These are phyloP conservation scores for Clivina fossor DNA, from an alignment of 2,888 invertebrate genomes.

Conservation along the genomic window DNA sequence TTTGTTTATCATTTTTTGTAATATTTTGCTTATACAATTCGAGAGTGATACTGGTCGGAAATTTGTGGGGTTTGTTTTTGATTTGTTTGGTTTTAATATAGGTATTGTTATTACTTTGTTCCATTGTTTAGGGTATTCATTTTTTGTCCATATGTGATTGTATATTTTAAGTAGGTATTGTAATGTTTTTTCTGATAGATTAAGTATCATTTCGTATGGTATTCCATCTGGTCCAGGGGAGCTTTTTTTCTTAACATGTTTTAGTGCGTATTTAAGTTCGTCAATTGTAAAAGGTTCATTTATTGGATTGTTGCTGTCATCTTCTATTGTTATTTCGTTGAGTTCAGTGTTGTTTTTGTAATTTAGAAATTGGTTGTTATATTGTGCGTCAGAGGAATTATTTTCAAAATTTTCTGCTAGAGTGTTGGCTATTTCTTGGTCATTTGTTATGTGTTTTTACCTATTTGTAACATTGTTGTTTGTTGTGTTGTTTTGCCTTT, in stretches of 20 bases:
- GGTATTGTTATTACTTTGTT: conserved; percentile 2
- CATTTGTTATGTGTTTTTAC: neutral
- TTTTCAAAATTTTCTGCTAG: neutral
- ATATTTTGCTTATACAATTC: conserved; percentile 3
- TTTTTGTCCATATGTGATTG: neutral
- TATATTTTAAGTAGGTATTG: conserved; percentile 4
- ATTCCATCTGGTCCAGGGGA: conserved; percentile 1
- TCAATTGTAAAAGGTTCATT: neutral
- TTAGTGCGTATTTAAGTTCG: neutral
- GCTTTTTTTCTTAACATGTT: neutral
- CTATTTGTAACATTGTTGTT: conserved; percentile 1
- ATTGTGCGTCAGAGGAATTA: neutral
- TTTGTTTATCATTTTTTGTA: conserved; percentile 14
- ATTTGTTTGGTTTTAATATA: conserved; percentile 10
- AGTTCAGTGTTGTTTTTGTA: neutral
- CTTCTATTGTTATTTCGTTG: neutral
- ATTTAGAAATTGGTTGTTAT: neutral
- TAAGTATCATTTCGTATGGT: neutral
- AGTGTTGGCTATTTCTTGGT: conserved; percentile 5
- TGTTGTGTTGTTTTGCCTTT: neutral
- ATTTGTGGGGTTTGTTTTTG: conserved; percentile 9
- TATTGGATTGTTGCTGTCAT: neutral
- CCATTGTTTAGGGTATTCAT: conserved; percentile 4
- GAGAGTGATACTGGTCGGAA: conserved; percentile 25
- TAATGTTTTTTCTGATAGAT: neutral